phyloP scores from a whole-genome alignment of 2,797 vertebrate species.

The Dallia pectoralis region DNA sequence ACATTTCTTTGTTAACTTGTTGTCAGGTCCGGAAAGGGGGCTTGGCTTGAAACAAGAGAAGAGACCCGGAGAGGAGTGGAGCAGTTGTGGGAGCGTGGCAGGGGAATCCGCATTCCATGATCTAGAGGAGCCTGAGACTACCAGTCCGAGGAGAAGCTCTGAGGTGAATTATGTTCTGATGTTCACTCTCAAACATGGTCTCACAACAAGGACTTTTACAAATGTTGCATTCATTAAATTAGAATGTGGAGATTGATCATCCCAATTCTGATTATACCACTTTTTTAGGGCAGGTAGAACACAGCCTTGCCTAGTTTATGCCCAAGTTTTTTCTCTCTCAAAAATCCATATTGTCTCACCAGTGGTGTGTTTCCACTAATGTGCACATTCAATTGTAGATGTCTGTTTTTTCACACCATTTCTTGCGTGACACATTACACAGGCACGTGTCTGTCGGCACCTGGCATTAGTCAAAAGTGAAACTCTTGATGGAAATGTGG shows the following conservation, averaged over 20 bases:
- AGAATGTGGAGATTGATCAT: too few relatives aligned
- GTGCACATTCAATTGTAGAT: too few relatives aligned
- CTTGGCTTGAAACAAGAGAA: slow-evolving; percentile 66
- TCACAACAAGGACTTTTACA: neutral
- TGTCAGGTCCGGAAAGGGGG: slow-evolving; percentile 50
- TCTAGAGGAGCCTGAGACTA: slow-evolving; percentile 33
- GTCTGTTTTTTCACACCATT: too few relatives aligned
- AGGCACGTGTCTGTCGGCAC: too few relatives aligned
- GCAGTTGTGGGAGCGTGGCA: slow-evolving; percentile 43
- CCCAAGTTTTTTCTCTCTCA: too few relatives aligned
- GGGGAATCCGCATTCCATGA: slow-evolving; percentile 36
- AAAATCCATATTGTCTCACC: too few relatives aligned
- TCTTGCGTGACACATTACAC: too few relatives aligned
- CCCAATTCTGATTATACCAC: too few relatives aligned
- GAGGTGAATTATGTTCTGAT: slow-evolving; percentile 36
- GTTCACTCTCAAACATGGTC: neutral
- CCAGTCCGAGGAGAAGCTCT: slow-evolving; percentile 18
- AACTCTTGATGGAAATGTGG: neutral
- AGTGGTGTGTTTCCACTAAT: too few relatives aligned
- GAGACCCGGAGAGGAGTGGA: slow-evolving; percentile 40
- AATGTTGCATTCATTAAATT: neutral
- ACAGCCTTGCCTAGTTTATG: too few relatives aligned
- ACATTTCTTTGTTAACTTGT: neutral
- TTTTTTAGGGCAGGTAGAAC: too few relatives aligned
- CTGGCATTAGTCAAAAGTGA: too few relatives aligned